Evolutionary conservation across 2,797 vertebrate genomes (phyloP), one percentile per base, ranked within the genome.

Genomic region (Melanotaenia maccullochi): DNA sequence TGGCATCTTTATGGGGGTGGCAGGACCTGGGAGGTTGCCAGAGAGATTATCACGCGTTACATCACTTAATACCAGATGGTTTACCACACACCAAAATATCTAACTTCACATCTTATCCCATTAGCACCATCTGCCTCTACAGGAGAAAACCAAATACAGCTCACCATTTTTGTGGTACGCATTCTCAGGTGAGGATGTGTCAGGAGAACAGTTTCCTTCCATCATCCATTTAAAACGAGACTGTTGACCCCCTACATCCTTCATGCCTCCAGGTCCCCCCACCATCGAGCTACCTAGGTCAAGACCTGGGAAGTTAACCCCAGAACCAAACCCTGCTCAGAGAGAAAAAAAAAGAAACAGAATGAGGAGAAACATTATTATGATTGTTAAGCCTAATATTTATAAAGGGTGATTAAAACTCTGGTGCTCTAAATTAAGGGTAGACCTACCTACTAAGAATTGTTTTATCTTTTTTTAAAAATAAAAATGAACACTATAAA

Each of bases 151-250:
- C 2, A 36, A 18, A 47, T 14, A 18, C 3, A 52, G 32, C 93
- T 94, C 81, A 97, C 97, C 97, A 74, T 99, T 99, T 95, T 98
- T 98, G 93, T 97, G 97, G 92, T 97, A 95, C 82, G 87, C 93
- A 83, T 95, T 96, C 84, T 99, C 97, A 86, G 97, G 95, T 59
- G 94, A 89, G 67, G 96, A 95, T 85, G 96, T 93, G 84, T 97
- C 96, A 75, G 96, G 95, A 64, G 97, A 95, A 28, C 96, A 96
- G 75, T 97, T 96, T 65, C 96, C 97, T 90, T 99, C 98, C 96
- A 99, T 99, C 97, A 99, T 98, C 93, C 96, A 97, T 88, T 98
- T 99, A 91, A 99, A 99, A 82, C 98, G 97, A 55, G 98, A 99
- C 94, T 99, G 97, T 80, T 97, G 96, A 76, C 93, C 94, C 70